These are phyloP conservation scores for Xenops minutus DNA, from an alignment of 2,797 vertebrate species.

Conservation along the genomic window DNA sequence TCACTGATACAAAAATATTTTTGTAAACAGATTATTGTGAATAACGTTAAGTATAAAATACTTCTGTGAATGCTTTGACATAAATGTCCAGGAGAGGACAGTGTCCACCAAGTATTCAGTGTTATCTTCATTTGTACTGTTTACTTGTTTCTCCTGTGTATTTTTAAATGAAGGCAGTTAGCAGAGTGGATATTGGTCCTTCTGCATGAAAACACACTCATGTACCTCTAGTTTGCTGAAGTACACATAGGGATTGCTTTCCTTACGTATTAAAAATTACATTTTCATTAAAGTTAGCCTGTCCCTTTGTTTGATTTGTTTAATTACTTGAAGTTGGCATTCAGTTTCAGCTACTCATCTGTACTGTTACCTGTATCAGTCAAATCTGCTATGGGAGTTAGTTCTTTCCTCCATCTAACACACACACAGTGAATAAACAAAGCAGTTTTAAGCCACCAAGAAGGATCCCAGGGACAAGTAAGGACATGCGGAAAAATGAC, in stretches of 20 bases:
- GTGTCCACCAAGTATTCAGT: not conserved
- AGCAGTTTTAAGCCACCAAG: not conserved
- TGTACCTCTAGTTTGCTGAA: not conserved
- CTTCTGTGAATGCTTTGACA: not conserved
- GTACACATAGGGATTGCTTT: not conserved
- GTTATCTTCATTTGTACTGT: not conserved
- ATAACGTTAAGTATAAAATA: not conserved
- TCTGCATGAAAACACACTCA: not conserved
- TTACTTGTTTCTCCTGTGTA: not conserved
- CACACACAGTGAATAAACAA: not conserved
- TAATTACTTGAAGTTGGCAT: not conserved
- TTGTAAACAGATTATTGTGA: not conserved
- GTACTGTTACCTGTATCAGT: fast-evolving
- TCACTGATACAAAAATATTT: not conserved
- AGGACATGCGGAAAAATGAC: not conserved
- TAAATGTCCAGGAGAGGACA: conserved; percentile 43
- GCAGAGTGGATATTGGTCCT: not conserved
- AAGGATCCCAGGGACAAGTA: not conserved
- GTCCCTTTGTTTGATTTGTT: not conserved
- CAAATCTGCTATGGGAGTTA: not conserved
- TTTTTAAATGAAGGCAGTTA: not conserved
- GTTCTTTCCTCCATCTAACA: not conserved
- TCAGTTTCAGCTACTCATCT: not conserved
- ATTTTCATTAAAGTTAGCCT: not conserved
- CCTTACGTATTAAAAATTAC: not conserved